These are phyloP conservation scores for Trichechus manatus DNA, from an alignment of 2,113 vertebrate genomes.

Conservation along the genomic window DNA sequence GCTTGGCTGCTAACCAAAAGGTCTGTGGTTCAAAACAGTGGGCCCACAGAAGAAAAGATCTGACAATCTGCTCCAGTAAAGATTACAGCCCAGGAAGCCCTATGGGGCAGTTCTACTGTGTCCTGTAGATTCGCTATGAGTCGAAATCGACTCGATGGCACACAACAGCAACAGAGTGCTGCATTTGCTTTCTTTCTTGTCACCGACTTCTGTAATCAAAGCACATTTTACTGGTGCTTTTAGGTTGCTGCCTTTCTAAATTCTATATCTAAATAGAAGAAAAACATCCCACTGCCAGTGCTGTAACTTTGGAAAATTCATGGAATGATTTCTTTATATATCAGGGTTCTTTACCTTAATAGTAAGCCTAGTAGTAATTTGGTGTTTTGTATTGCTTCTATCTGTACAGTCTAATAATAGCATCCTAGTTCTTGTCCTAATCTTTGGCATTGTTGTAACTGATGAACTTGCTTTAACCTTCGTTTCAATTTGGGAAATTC, in stretches of 20 bases:
- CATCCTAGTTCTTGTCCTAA: neutral
- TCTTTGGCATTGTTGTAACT: neutral
- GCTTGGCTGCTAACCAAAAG: too few relatives aligned
- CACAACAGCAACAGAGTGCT: neutral
- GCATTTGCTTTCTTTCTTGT: neutral
- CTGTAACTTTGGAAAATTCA: neutral
- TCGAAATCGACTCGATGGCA: too few relatives aligned
- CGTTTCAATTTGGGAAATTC: slow-evolving; percentile 44
- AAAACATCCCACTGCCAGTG: neutral
- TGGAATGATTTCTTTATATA: neutral
- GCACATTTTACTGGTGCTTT: neutral
- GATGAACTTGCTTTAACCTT: slow-evolving; percentile 29
- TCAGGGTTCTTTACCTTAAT: neutral
- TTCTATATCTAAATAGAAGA: neutral
- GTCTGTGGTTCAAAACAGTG: too few relatives aligned
- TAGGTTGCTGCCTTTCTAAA: neutral
- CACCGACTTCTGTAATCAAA: neutral
- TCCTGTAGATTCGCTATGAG: too few relatives aligned
- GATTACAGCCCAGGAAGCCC: too few relatives aligned
- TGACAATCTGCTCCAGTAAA: too few relatives aligned
- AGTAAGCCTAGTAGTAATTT: neutral
- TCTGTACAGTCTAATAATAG: neutral
- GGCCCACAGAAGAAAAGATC: too few relatives aligned
- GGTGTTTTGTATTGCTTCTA: slow-evolving; percentile 23
- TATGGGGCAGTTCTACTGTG: too few relatives aligned